These are phyloP conservation scores for Pontoporia blainvillei DNA, from an alignment of 2,113 vertebrate genomes.

Conservation along the genomic window DNA sequence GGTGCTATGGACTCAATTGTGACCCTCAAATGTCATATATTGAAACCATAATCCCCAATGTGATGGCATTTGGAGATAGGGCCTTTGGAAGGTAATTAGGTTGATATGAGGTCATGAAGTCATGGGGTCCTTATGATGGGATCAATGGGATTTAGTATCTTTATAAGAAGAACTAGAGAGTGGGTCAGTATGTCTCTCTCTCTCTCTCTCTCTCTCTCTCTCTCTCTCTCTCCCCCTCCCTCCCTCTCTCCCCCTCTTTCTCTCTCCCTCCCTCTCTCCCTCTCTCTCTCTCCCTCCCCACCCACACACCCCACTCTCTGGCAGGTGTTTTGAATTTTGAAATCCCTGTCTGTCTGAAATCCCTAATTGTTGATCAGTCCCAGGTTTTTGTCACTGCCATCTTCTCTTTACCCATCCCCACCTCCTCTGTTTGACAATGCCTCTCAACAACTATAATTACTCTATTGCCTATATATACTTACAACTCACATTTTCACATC, in stretches of 20 bases:
- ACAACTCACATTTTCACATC: not conserved
- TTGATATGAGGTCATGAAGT: not conserved
- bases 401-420: not conserved
- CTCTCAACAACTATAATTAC: not conserved
- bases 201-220: not conserved
- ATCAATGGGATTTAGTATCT: not conserved
- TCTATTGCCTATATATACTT: not conserved
- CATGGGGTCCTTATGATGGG: not conserved
- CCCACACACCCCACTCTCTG: not conserved
- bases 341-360: not conserved
- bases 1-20: not conserved
- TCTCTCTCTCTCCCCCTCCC: not conserved
- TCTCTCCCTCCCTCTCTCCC: too few species aligned
- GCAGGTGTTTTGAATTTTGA: not conserved
- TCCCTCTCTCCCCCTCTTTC: rapidly evolving
- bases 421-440: not conserved
- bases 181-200: not conserved
- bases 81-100: not conserved
- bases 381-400: not conserved
- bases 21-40: not conserved
- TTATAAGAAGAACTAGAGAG: not conserved
- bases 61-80: not conserved
- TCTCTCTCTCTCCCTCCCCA: too few species aligned
- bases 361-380: not conserved
- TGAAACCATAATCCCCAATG: not conserved